These are phyloP conservation scores for Copidosoma floridanum DNA, from an alignment of 1,140 invertebrate species.

Conservation along the genomic window DNA sequence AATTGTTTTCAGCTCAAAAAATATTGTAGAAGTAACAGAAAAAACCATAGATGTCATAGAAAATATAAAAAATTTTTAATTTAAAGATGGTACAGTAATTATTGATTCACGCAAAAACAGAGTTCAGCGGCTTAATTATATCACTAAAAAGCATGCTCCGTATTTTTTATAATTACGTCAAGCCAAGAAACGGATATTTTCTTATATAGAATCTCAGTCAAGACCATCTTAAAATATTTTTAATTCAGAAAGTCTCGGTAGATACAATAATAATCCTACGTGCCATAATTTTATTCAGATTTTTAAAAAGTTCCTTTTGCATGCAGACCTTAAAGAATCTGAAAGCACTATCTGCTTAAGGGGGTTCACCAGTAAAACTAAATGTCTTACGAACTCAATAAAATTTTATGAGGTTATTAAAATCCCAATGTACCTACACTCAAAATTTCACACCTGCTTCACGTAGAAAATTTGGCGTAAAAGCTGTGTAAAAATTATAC, in stretches of 20 bases:
- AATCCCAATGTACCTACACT: no score
- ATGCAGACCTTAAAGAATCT: not conserved
- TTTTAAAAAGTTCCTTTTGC: not conserved
- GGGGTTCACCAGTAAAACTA: no score
- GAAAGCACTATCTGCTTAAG: constrained; percentile 6
- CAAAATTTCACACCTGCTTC: no score
- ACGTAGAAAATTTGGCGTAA: no score
- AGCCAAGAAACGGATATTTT: not conserved
- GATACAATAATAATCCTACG: not conserved
- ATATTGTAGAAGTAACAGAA: constrained; percentile 9
- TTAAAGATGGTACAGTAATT: constrained; percentile 3
- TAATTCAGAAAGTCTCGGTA: not conserved
- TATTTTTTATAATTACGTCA: constrained; percentile 18
- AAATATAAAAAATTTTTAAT: constrained; percentile 10
- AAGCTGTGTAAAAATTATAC: no score
- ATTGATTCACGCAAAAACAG: constrained; percentile 27
- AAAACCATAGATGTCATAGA: not conserved
- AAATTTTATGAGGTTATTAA: no score
- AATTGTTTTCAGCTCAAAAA: constrained; percentile 11
- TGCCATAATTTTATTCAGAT: not conserved
- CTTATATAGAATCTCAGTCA: constrained; percentile 5
- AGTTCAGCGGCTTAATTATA: constrained; percentile 35
- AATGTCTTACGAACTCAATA: no score
- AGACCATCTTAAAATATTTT: not conserved
- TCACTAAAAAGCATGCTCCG: constrained; percentile 20